phyloP scores from a whole-genome alignment of 2,797 vertebrate genomes.

The Enteromius fasciolatus region DNA sequence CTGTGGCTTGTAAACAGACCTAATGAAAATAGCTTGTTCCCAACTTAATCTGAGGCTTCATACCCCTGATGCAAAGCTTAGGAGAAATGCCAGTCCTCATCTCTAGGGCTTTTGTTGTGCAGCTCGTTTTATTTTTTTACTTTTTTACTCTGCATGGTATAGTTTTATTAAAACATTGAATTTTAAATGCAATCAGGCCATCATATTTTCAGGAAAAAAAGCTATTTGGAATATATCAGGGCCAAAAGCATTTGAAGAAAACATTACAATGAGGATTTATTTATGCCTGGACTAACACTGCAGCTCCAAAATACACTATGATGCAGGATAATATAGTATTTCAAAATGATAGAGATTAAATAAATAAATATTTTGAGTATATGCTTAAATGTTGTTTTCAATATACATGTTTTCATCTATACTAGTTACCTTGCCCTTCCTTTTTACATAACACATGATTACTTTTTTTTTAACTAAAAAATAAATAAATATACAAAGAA shows the following conservation, averaged over 20 bases:
- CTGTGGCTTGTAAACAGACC: slow-evolving; percentile 54
- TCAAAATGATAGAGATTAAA: neutral
- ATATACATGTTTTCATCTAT: neutral
- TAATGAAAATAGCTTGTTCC: slow-evolving; percentile 56
- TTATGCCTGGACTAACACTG: neutral
- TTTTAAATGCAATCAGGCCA: slow-evolving; percentile 22
- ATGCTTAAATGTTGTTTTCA: neutral
- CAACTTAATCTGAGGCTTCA: slow-evolving; percentile 40
- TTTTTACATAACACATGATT: neutral
- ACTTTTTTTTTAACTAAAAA: neutral
- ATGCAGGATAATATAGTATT: neutral
- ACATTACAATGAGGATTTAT: neutral
- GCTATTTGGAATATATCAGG: slow-evolving; percentile 13
- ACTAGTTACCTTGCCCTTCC: neutral
- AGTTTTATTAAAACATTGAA: slow-evolving; percentile 3
- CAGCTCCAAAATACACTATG: neutral
- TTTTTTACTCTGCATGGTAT: neutral
- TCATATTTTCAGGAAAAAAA: slow-evolving; percentile 1
- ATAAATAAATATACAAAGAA: neutral
- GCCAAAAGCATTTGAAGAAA: slow-evolving; percentile 23
- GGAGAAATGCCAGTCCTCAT: slow-evolving; percentile 3
- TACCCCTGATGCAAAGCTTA: slow-evolving; percentile 6
- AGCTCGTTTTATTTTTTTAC: neutral
- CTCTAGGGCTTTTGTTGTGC: slow-evolving; percentile 11
- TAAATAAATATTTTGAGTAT: neutral